These are phyloP conservation scores for Callospermophilus lateralis DNA, from an alignment of 2,113 vertebrate genomes.

Conservation along the genomic window DNA sequence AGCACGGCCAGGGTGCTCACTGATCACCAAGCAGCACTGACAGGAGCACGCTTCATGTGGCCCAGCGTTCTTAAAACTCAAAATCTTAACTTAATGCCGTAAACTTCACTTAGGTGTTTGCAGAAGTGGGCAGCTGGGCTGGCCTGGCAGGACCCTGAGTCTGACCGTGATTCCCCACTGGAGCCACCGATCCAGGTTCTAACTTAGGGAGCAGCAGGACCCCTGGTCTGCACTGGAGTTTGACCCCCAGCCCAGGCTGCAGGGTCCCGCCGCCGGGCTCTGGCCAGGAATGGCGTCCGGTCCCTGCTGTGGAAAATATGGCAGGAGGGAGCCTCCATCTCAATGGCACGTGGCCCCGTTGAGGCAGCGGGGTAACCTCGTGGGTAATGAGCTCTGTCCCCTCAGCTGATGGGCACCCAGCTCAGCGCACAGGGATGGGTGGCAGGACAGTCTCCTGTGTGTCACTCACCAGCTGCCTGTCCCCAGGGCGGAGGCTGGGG, in stretches of 20 bases:
- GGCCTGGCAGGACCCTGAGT: too few species aligned
- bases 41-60: background rate
- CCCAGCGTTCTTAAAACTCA: background rate
- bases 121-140: background rate
- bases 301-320: too few species aligned
- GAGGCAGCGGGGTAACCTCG: conserved; percentile 68
- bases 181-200: conserved; percentile 29
- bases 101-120: background rate
- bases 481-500: conserved; percentile 34
- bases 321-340: conserved; percentile 61
- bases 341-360: conserved; percentile 78
- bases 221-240: conserved; percentile 71
- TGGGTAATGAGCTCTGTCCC: conserved; percentile 85
- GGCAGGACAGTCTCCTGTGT: background rate
- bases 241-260: conserved; percentile 63
- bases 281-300: too few species aligned
- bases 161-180: conserved; percentile 48
- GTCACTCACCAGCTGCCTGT: conserved; percentile 17
- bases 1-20: background rate
- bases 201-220: conserved; percentile 80
- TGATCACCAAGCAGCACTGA: background rate
- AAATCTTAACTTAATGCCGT: background rate
- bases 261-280: too few species aligned
- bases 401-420: conserved; percentile 74
- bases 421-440: conserved; percentile 86